Percentiles rank a stretch among this genome's conserved stretches.
phyloP scores from a whole-genome alignment of 2,113 vertebrate genomes.

The Illadopsis cleaveri region DNA sequence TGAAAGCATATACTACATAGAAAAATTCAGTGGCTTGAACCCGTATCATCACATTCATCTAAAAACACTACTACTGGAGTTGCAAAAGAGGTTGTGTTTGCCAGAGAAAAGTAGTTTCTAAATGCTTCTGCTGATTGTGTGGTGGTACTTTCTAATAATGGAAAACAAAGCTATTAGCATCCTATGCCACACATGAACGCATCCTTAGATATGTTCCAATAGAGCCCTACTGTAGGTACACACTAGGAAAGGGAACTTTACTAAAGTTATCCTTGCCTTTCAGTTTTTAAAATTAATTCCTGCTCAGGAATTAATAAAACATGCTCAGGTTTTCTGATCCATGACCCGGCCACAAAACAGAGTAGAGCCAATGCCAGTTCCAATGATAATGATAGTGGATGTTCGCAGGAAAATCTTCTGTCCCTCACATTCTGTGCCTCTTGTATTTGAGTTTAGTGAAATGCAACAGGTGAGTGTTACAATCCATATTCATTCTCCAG shows the following conservation, averaged over 20 bases:
- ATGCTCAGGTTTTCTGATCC: background rate
- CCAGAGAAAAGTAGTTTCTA: background rate
- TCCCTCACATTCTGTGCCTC: background rate
- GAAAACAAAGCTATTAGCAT: background rate
- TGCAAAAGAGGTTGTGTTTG: background rate
- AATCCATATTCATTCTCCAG: background rate
- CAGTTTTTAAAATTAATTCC: background rate
- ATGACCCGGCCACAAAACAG: fast-evolving
- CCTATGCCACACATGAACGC: background rate
- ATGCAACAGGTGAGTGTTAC: background rate
- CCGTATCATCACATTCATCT: background rate
- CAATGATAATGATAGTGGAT: fast-evolving
- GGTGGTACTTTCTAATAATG: background rate
- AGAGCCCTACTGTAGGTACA: background rate
- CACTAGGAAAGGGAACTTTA: background rate
- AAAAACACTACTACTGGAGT: background rate
- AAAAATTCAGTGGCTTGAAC: background rate
- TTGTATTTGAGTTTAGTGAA: background rate
- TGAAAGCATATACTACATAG: background rate
- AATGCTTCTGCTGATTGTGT: background rate
- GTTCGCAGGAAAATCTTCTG: background rate
- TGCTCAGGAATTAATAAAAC: background rate
- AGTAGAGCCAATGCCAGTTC: background rate
- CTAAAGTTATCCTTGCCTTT: background rate
- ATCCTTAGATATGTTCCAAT: background rate